Evolutionary conservation across 2,797 vertebrate genomes (phyloP).

Genomic region (Sternotherus odoratus): DNA sequence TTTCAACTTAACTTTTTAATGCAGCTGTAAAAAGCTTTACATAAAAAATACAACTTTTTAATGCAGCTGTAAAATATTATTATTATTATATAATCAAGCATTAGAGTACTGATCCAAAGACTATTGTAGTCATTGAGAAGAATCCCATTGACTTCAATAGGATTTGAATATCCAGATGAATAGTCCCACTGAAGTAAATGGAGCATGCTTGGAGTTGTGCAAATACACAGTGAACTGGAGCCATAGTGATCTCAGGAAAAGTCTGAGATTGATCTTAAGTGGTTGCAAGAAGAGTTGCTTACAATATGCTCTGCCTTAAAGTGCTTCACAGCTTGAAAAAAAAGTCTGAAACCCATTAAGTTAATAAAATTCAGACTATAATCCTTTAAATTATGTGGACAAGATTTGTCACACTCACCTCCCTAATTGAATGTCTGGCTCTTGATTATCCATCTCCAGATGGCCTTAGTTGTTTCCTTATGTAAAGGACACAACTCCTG

Average conservation of each 20-base stretch:
- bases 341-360: not conserved
- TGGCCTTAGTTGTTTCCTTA: not conserved
- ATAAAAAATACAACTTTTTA: no score
- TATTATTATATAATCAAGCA: not conserved
- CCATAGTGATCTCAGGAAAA: not conserved
- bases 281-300: not conserved
- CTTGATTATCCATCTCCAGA: not conserved
- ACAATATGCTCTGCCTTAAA: not conserved
- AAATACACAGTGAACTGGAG: not conserved
- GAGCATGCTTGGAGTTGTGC: not conserved
- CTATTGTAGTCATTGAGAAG: not conserved
- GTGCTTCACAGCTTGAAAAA: not conserved
- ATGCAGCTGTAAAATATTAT: not conserved
- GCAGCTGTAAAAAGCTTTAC: not conserved
- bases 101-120: not conserved
- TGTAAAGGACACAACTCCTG: not conserved
- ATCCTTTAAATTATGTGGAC: not conserved
- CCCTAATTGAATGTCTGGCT: not conserved
- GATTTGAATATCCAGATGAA: not conserved
- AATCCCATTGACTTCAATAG: not conserved
- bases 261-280: not conserved
- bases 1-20: not conserved
- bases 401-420: not conserved
- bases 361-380: not conserved
- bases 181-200: not conserved